phyloP scores from a whole-genome alignment of 1,140 invertebrate genomes.

The Bombus waltoni region DNA sequence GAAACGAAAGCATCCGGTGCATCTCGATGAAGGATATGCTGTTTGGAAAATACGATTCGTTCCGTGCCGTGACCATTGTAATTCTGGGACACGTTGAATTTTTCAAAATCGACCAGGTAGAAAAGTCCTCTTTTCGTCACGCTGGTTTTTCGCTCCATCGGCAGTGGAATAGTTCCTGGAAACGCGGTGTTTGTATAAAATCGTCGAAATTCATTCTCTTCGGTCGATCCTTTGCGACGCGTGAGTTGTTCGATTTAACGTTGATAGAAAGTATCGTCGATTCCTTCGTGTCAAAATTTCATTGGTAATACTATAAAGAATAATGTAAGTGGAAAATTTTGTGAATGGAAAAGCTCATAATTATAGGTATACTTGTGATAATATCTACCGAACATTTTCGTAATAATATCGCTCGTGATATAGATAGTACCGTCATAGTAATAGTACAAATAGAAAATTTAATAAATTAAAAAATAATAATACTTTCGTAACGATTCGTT shows the following conservation, averaged over 20 bases:
- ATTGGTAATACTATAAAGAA: too few species aligned
- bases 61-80: conserved; percentile 62
- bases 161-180: background rate
- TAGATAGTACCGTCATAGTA: background rate
- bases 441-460: background rate
- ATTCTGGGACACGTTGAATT: conserved; percentile 49
- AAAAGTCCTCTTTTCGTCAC: conserved; percentile 43
- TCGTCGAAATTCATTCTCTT: background rate
- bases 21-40: conserved; percentile 49
- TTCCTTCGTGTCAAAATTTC: too few species aligned
- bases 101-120: conserved; percentile 66
- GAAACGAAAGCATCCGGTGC: background rate
- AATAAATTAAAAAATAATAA: too few species aligned
- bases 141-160: conserved; percentile 22
- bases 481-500: background rate
- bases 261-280: too few species aligned
- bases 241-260: background rate
- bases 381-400: too few species aligned
- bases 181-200: conserved; percentile 5
- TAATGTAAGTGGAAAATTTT: too few species aligned
- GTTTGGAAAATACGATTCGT: conserved; percentile 73
- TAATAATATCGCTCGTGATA: too few species aligned
- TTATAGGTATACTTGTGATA: too few species aligned
- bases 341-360: too few species aligned
- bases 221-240: background rate